Conservation (phyloP, 2,888 invertebrate genomes). For the Apomyelois bistriatella region DNA sequence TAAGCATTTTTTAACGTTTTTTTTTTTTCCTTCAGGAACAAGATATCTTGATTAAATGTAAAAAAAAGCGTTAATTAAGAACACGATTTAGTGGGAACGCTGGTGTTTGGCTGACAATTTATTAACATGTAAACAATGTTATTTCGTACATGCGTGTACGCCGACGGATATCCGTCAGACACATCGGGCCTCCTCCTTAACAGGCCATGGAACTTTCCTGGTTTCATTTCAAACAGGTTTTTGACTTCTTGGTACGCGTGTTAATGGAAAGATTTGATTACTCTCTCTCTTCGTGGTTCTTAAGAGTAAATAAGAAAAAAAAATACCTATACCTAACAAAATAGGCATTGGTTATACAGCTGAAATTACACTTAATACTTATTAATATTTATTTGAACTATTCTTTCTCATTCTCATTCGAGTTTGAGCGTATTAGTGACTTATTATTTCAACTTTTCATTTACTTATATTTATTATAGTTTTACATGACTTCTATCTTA, state of each 20-base stretch:
- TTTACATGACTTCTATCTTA: too few species aligned
- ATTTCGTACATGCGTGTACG: constrained; percentile 9
- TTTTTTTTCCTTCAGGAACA: not conserved
- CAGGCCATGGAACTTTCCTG: constrained; percentile 11
- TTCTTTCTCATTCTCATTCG: too few species aligned
- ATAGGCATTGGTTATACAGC: too few species aligned
- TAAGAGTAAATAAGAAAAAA: too few species aligned
- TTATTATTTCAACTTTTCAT: too few species aligned
- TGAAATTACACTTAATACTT: too few species aligned
- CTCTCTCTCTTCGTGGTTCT: too few species aligned
- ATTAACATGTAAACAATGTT: constrained; percentile 12
- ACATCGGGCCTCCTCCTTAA: constrained; percentile 2
- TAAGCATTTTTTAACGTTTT: constrained; percentile 2
- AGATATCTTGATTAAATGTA: constrained; percentile 8
- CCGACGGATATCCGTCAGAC: constrained; percentile 10
- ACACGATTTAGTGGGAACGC: constrained; percentile 4
- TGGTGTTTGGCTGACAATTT: constrained; percentile 6
- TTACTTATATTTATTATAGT: too few species aligned
- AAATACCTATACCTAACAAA: too few species aligned
- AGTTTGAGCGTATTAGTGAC: too few species aligned
- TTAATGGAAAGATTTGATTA: not conserved
- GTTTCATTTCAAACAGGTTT: constrained; percentile 8
- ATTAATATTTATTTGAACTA: too few species aligned
- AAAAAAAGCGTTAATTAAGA: constrained; percentile 6
- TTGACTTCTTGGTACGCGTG: constrained; percentile 6